Conservation (phyloP, 2,113 vertebrate species). For the Brienomyrus brachyistius region DNA sequence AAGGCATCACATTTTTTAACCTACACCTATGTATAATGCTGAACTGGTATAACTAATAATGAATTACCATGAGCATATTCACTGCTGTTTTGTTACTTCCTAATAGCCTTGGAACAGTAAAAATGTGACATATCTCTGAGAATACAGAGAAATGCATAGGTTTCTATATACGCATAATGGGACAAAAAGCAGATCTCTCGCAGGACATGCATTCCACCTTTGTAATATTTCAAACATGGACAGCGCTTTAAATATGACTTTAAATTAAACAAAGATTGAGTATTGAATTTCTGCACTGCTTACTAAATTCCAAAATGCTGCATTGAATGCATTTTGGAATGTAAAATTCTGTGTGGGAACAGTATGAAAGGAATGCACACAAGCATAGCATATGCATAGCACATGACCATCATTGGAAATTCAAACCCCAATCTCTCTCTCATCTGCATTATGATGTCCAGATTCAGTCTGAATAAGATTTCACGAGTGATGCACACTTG, state of each 20-base stretch:
- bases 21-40: background rate
- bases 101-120: background rate
- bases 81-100: background rate
- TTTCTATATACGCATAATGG: too few relatives aligned
- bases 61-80: background rate
- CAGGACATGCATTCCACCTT: too few relatives aligned
- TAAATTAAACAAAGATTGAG: background rate
- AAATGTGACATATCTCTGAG: too few relatives aligned
- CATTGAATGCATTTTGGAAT: background rate
- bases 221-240: background rate
- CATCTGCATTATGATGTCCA: background rate
- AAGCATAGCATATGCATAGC: background rate
- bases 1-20: background rate
- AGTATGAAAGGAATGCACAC: background rate
- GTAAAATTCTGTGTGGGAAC: background rate
- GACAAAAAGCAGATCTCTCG: too few relatives aligned
- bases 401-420: background rate
- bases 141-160: too few relatives aligned
- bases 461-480: background rate
- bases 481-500: background rate
- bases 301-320: background rate
- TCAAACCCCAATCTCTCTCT: background rate
- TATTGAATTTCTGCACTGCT: background rate
- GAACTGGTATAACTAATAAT: background rate
- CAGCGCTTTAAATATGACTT: background rate